A percentile compares a stretch with the other conserved stretches of the same genome.
Conservation (phyloP, 2,797 vertebrate genomes). For the Girardinus metallicus region DNA sequence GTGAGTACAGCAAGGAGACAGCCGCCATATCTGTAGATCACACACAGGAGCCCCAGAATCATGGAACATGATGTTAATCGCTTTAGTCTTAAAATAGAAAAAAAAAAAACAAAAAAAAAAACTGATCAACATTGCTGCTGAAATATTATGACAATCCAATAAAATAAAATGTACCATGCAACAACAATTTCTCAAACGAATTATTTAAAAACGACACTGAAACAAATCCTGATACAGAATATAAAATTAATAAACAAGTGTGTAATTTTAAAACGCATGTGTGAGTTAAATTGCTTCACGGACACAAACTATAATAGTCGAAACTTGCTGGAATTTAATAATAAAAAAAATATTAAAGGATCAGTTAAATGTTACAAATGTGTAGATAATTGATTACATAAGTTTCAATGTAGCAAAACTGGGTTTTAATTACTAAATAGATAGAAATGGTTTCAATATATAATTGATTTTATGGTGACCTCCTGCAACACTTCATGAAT, state of each 20-base stretch:
- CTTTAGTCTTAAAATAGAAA: background rate
- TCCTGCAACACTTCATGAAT: background rate
- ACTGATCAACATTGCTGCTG: background rate
- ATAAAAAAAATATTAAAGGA: background rate
- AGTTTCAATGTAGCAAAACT: background rate
- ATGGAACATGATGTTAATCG: background rate
- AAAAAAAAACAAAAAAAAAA: background rate
- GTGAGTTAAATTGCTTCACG: background rate
- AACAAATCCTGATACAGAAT: background rate
- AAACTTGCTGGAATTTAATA: background rate
- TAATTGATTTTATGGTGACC: background rate
- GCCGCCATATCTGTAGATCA: background rate
- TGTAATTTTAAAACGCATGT: background rate
- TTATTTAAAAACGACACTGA: background rate
- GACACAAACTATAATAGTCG: background rate
- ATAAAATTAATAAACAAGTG: background rate
- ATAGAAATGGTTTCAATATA: background rate
- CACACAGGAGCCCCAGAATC: background rate
- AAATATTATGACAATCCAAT: background rate
- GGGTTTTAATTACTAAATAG: background rate
- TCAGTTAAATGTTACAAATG: background rate
- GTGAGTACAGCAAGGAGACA: slow-evolving; percentile 68
- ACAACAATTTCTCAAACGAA: background rate
- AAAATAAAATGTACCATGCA: background rate
- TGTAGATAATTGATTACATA: background rate